These are phyloP conservation scores for Microtus montanus DNA, from an alignment of 2,113 vertebrate species.

Conservation along the genomic window DNA sequence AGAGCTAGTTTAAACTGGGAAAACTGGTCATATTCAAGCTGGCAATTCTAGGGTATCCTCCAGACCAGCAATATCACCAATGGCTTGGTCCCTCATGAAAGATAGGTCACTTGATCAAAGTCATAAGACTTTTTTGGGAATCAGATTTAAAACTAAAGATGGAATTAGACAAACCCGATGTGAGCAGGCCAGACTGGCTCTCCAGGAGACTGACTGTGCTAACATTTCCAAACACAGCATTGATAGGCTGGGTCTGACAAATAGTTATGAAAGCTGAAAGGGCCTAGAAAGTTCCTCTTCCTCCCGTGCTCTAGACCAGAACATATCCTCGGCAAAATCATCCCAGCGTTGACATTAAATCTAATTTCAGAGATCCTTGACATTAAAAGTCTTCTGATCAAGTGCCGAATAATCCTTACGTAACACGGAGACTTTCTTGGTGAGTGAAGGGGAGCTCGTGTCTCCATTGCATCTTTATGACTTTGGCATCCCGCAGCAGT, in stretches of 20 bases:
- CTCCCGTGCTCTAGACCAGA: not conserved
- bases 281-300: not conserved
- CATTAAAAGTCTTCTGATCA: constrained; percentile 15
- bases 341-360: constrained; percentile 22
- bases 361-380: constrained; percentile 34
- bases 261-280: not conserved
- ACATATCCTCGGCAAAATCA: not conserved
- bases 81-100: not conserved
- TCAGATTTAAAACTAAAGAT: constrained; percentile 12
- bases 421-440: not conserved
- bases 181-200: not conserved
- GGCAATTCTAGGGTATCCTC: not conserved
- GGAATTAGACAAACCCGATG: not conserved
- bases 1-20: not conserved
- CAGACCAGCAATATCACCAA: not conserved
- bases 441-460: not conserved
- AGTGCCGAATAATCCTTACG: not conserved
- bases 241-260: not conserved
- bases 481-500: constrained; percentile 2
- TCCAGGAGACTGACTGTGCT: not conserved
- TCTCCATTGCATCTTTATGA: constrained; percentile 19
- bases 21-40: not conserved
- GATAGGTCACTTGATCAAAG: not conserved
- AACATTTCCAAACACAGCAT: not conserved
- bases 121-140: not conserved